Conservation (phyloP, 2,888 invertebrate species). For the Eubasilissa splendida region DNA sequence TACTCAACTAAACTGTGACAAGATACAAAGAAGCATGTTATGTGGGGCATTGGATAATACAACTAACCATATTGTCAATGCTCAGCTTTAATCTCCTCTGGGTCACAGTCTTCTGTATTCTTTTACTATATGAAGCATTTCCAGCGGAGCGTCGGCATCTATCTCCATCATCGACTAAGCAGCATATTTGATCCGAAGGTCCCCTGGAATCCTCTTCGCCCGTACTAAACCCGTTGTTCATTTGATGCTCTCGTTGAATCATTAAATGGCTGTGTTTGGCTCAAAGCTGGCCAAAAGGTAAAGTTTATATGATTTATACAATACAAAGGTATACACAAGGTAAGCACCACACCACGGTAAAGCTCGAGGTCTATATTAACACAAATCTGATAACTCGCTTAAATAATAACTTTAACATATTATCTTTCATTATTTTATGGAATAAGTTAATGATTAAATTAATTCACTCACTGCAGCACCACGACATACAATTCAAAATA, state of each 20-base stretch:
- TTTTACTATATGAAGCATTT: constrained; percentile 96
- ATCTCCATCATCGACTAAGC: constrained; percentile 90
- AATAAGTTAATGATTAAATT: neutral
- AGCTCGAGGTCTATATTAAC: neutral
- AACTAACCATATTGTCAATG: constrained; percentile 79
- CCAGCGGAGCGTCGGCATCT: constrained; percentile 91
- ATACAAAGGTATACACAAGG: neutral
- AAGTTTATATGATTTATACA: neutral
- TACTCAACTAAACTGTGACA: neutral
- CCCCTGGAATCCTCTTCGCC: constrained; percentile 93
- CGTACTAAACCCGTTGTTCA: constrained; percentile 92
- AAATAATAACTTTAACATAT: neutral
- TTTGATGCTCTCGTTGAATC: constrained; percentile 74
- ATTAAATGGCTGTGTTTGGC: constrained; percentile 61
- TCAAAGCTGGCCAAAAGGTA: constrained; percentile 32
- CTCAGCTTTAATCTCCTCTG: constrained; percentile 91
- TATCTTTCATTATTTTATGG: constrained; percentile 8
- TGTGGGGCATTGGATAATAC: constrained; percentile 3
- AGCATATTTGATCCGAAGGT: constrained; percentile 92
- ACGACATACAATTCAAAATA: constrained; percentile 12
- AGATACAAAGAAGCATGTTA: neutral
- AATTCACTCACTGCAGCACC: neutral
- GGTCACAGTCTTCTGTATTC: constrained; percentile 95
- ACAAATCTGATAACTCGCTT: neutral
- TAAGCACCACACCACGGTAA: neutral